phyloP scores from a whole-genome alignment of 1,140 invertebrate genomes.

The Papilio polyxenes region DNA sequence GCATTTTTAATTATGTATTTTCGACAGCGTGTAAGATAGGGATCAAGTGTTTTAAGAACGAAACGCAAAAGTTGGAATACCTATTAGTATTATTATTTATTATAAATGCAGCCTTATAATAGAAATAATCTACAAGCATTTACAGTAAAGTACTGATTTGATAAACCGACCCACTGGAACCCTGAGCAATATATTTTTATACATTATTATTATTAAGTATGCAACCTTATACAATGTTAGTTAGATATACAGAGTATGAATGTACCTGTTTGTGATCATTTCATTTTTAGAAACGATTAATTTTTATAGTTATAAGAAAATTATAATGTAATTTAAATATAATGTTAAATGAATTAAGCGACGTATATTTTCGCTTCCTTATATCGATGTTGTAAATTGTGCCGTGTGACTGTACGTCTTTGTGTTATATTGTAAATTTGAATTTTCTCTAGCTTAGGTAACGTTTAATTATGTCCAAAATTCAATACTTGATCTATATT shows the following conservation, averaged over 20 bases:
- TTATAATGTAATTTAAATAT: conserved; percentile 51
- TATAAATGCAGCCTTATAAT: conserved; percentile 60
- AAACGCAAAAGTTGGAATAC: conserved; percentile 47
- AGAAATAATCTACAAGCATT: conserved; percentile 62
- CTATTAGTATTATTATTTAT: conserved; percentile 52
- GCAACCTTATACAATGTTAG: conserved; percentile 73
- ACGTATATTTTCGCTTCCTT: conserved; percentile 70
- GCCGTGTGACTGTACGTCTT: conserved; percentile 65
- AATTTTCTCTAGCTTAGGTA: conserved; percentile 69
- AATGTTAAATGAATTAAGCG: conserved; percentile 61
- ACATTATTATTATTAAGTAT: conserved; percentile 76
- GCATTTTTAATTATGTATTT: conserved; percentile 44
- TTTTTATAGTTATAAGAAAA: conserved; percentile 54
- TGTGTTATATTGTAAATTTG: conserved; percentile 64
- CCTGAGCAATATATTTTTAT: conserved; percentile 80
- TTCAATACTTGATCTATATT: conserved; percentile 56
- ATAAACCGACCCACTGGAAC: conserved; percentile 76
- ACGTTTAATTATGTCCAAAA: conserved; percentile 63
- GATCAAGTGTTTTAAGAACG: conserved; percentile 57
- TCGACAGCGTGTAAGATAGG: conserved; percentile 55
- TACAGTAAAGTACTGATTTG: conserved; percentile 71
- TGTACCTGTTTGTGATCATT: conserved; percentile 73
- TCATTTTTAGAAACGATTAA: conserved; percentile 65
- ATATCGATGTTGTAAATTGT: conserved; percentile 72
- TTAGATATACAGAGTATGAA: conserved; percentile 68